Conservation (phyloP, 1,140 invertebrate species). For the Aphis craccivora region DNA sequence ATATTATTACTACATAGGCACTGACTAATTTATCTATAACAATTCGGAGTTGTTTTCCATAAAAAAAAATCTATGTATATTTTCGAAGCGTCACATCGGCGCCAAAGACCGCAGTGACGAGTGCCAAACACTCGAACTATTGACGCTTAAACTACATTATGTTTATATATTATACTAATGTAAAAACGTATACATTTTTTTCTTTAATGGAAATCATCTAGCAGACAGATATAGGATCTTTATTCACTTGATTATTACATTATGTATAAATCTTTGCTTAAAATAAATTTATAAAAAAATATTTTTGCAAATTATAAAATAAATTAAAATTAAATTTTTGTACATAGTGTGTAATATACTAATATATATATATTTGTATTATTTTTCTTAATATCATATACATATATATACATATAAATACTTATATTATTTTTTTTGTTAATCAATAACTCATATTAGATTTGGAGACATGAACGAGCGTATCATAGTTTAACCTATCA, state of each 20-base stretch:
- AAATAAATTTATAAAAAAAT: neutral
- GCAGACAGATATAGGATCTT: neutral
- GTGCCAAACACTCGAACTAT: neutral
- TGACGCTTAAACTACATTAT: constrained; percentile 12
- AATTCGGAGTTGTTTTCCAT: neutral
- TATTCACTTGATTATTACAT: neutral
- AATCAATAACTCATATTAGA: neutral
- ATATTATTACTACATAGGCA: neutral
- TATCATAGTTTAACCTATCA: neutral
- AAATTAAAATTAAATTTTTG: neutral
- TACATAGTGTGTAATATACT: neutral
- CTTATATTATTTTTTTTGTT: neutral
- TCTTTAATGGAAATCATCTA: neutral
- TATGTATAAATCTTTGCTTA: neutral
- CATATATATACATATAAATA: too few relatives aligned
- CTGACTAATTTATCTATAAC: neutral
- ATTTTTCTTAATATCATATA: neutral
- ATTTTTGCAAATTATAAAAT: neutral
- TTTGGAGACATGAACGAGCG: constrained; percentile 26
- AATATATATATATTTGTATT: neutral
- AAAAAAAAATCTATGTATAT: neutral
- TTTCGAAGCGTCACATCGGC: neutral
- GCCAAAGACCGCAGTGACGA: neutral
- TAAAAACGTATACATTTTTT: neutral
- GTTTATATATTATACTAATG: neutral